A percentile compares a stretch with the other conserved stretches of the same genome.
These are phyloP conservation scores for Anseranas semipalmata DNA, from an alignment of 2,113 vertebrate genomes.

Conservation along the genomic window DNA sequence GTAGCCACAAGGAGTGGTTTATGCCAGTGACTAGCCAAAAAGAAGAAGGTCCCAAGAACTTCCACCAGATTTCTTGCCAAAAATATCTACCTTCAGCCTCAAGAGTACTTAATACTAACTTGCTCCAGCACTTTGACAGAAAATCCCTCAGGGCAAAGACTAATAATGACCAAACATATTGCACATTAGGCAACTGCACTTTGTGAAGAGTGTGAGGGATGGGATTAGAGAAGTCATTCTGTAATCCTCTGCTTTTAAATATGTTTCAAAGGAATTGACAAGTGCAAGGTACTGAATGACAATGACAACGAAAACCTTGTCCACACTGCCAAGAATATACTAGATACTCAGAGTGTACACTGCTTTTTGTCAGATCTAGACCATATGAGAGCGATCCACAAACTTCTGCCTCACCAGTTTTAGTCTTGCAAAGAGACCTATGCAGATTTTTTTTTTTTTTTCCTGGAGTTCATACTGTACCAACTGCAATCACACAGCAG, in stretches of 20 bases:
- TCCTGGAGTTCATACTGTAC: not conserved
- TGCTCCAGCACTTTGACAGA: not conserved
- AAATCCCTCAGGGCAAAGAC: not conserved
- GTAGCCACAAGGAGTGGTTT: not conserved
- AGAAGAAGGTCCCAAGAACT: not conserved
- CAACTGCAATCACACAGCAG: not conserved
- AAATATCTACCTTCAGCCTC: not conserved
- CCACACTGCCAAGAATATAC: not conserved
- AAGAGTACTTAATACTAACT: not conserved
- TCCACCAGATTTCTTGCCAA: not conserved
- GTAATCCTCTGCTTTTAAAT: not conserved
- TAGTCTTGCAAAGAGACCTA: not conserved
- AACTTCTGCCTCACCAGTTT: not conserved
- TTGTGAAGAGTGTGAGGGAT: not conserved
- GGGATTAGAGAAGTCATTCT: not conserved
- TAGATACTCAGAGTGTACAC: not conserved
- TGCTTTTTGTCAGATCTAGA: not conserved
- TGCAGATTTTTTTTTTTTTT: not conserved
- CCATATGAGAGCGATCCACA: not conserved
- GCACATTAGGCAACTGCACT: accelerated
- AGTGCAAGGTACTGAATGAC: not conserved
- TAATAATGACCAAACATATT: not conserved
- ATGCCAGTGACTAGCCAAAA: not conserved
- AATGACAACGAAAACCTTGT: not conserved
- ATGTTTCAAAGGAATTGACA: not conserved